Evolutionary conservation across 2,113 vertebrate genomes (phyloP), one percentile per base, ranked within the genome.

Genomic region (Mellivora capensis): DNA sequence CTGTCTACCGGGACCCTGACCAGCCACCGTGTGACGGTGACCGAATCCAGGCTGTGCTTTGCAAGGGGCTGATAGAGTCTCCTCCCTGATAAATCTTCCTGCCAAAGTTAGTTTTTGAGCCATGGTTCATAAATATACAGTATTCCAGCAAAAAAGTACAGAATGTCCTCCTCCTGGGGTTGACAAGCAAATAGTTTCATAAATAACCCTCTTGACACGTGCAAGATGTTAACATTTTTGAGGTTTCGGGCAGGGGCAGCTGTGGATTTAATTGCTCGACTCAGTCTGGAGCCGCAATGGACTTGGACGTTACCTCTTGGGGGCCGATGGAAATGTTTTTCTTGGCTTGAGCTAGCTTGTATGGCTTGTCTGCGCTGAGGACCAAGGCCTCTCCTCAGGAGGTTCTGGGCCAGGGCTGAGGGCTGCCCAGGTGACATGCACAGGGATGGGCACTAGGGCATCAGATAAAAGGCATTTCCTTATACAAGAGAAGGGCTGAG

Each of bases 111-210:
- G 97, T 95, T 96, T 98, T 98, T 17, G 93, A 94, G 98, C 97
- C 96, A 96, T 91, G 84, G 97, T 97, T 98, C 98, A 93, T 97
- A 98, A 98, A 98, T 99, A 98, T 98, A 98, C 98, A 98, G 98
- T 98, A 98, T 98, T 98, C 93, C 90, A 98, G 98, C 87, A 94
- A 83, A 97, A 97, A 94, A 97, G 97, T 97, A 99, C 98, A 83
- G 98, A 99, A 98, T 98, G 98, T 99, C 97, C 98, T 98, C 97
- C 98, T 98, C 88, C 97, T 97, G 96, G 90, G 97, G 89, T 97
- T 98, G 98, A 98, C 97, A 95, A 97, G 97, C 96, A 98, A 98
- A 96, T 92, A 98, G 95, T 98, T 99, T 98, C 97, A 98, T 97
- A 98, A 99, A 98, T 98, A 98, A 98, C 79, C 72, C 96, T 98